These are phyloP conservation scores for Icerya purchasi DNA, from an alignment of 2,888 invertebrate species.

Conservation along the genomic window DNA sequence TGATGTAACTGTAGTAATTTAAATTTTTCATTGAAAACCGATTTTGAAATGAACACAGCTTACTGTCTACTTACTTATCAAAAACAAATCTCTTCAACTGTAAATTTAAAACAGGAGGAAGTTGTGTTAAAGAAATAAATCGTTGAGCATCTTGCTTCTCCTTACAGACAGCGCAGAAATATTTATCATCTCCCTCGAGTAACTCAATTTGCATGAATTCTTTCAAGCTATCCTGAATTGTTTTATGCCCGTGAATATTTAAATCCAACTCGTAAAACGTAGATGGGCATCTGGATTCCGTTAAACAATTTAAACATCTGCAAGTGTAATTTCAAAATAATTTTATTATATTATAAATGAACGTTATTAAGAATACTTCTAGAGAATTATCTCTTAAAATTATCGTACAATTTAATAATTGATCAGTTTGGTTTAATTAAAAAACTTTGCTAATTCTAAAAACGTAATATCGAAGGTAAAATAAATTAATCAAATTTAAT, in stretches of 20 bases:
- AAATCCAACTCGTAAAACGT: constrained; percentile 38
- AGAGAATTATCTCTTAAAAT: too few relatives aligned
- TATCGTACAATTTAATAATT: too few relatives aligned
- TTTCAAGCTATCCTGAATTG: constrained; percentile 25
- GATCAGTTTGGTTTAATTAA: too few relatives aligned
- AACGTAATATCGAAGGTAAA: too few relatives aligned
- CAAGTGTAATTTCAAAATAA: constrained; percentile 6
- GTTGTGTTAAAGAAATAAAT: constrained; percentile 30
- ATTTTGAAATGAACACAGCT: not conserved
- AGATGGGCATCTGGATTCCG: constrained; percentile 30
- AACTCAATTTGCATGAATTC: constrained; percentile 36
- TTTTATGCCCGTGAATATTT: constrained; percentile 28
- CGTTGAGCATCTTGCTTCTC: constrained; percentile 35
- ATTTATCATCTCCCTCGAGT: constrained; percentile 35
- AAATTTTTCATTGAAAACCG: too few relatives aligned
- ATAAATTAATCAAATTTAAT: not conserved
- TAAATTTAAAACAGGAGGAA: constrained; percentile 37
- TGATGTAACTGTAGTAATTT: too few relatives aligned
- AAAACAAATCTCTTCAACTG: constrained; percentile 39
- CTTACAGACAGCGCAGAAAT: constrained; percentile 33
- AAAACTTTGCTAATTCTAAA: too few relatives aligned
- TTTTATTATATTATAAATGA: too few relatives aligned
- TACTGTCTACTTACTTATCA: constrained; percentile 29
- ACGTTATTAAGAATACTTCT: too few relatives aligned
- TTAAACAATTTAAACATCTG: constrained; percentile 32